These are phyloP conservation scores for Macaria notata DNA, from an alignment of 2,888 invertebrate species.

Conservation along the genomic window DNA sequence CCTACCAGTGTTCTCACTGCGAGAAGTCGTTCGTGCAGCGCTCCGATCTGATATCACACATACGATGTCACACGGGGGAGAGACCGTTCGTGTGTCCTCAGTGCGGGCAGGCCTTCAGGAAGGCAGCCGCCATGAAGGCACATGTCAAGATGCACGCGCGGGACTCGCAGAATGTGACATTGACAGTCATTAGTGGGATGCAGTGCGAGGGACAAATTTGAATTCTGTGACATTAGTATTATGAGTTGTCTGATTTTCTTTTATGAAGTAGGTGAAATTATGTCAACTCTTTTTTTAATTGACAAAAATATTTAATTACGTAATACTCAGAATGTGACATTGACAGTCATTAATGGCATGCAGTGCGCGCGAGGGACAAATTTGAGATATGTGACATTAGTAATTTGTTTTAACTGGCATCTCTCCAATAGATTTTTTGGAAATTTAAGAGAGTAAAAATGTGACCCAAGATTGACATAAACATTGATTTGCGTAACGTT, in stretches of 20 bases:
- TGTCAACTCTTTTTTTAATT: too few relatives aligned
- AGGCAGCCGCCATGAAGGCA: conserved; percentile 73
- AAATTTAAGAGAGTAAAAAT: too few relatives aligned
- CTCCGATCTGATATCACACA: conserved; percentile 80
- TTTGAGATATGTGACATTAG: too few relatives aligned
- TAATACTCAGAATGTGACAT: conserved; percentile 25
- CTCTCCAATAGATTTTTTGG: too few relatives aligned
- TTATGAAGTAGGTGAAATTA: too few relatives aligned
- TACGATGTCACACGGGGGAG: conserved; percentile 80
- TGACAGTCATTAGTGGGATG: conserved; percentile 25
- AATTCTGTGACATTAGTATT: background rate
- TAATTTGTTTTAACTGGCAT: too few relatives aligned
- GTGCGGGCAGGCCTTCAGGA: conserved; percentile 79
- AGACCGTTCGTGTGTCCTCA: conserved; percentile 68
- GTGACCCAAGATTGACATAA: too few relatives aligned
- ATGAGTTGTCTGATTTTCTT: too few relatives aligned
- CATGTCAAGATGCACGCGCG: conserved; percentile 70
- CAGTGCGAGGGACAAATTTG: conserved; percentile 28
- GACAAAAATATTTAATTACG: background rate
- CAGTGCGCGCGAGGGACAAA: conserved; percentile 31
- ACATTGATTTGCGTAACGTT: too few relatives aligned
- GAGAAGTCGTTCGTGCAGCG: conserved; percentile 81
- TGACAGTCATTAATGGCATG: conserved; percentile 25
- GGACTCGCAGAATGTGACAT: conserved; percentile 25
- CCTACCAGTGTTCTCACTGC: conserved; percentile 80